Conservation (phyloP, 2,113 vertebrate species). For the Acrocephalus arundinaceus region DNA sequence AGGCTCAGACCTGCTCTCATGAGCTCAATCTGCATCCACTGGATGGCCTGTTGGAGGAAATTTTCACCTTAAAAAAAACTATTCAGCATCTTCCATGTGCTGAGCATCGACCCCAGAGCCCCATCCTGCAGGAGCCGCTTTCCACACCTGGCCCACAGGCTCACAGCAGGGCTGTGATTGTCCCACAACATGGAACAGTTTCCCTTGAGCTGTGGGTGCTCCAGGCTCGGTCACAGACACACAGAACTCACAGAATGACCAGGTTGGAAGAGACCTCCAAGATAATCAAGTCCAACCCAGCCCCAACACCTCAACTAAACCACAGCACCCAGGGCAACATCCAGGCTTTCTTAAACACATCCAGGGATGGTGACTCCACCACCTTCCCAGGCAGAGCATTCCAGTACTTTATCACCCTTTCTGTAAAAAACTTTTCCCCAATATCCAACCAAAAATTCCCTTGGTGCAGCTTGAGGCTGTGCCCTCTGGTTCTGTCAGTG, state of each 20-base stretch:
- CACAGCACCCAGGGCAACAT: neutral
- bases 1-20: neutral
- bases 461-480: too few relatives aligned
- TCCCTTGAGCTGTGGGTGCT: neutral
- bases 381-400: neutral
- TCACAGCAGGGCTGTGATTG: neutral
- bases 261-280: neutral
- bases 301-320: neutral
- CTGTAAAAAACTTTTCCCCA: neutral
- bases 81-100: accelerated
- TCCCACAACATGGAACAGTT: neutral
- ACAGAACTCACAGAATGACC: neutral
- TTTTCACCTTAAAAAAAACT: neutral
- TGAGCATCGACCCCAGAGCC: neutral
- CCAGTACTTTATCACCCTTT: neutral
- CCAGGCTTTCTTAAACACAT: neutral
- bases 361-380: neutral
- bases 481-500: too few relatives aligned
- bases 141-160: accelerated
- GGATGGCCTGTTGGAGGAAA: neutral
- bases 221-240: neutral
- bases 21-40: neutral
- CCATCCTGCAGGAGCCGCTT: neutral
- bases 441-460: too few relatives aligned
- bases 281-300: neutral